Evolutionary conservation across 1,140 invertebrate genomes (phyloP), one percentile per base, ranked within the genome.

Genomic region (Trinorchestia longiramus): DNA sequence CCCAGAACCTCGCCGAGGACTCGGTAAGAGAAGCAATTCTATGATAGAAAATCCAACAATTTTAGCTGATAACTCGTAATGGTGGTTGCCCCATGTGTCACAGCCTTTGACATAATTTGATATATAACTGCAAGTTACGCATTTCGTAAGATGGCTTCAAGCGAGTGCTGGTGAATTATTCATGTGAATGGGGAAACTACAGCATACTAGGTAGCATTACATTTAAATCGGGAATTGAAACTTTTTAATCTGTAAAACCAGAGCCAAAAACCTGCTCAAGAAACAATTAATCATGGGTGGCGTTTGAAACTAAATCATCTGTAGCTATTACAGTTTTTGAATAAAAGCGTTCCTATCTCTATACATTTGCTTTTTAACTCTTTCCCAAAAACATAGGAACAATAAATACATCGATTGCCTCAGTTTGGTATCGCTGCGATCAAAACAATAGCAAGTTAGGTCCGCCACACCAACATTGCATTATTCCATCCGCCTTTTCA

Each of bases 1-100:
- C 92, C 0, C 92, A 94, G 92, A 47, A 94, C 44, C 40, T 94
- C 19, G 43, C 41, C 40, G 92, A 94, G 40, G 92, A 94, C 44
- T 94, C 92, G 92, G 92, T 94, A 94, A 94, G 92, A 42, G 62
- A 36, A 77, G 62, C 3, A 77, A 77, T 19, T 19, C 47, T 77
- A 77, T 23, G 3, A 36, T 77, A 77, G 62, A 36, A 11, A 53
- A 23, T 77, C 36, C 1, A 77, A 23, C 36, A 77, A n/a, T n/a
- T 77, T 77, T 77, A 15, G 62, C 36, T 77, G 28, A 3, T 23
- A 23, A 19, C 62, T 77, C 62, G 15, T 77, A 1, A 53, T 53
- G 47, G 19, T 53, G 47, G 47, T 11, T 77, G 28, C 28, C 15
- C 62, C 15, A 36, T 77, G 11, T 77, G 62, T 77, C 62, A 77